Evolutionary conservation across 2,113 vertebrate species (phyloP).

Genomic region (Callocephalon fimbriatum): DNA sequence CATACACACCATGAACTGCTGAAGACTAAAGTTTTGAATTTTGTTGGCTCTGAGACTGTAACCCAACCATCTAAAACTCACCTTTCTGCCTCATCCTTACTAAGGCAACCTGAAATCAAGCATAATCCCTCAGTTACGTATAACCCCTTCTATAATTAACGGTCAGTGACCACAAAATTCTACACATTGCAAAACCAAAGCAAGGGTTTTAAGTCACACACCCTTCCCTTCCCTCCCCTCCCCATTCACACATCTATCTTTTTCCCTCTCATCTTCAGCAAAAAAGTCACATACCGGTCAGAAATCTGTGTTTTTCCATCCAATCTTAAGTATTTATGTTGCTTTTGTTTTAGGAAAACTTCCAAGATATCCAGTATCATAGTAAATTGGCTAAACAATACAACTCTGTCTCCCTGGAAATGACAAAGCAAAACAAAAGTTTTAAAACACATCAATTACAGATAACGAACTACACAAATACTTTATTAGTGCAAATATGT

Average conservation of each 20-base stretch:
- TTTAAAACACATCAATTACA: background rate
- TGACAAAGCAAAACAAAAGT: background rate
- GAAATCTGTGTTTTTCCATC: constrained; percentile 94
- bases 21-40: background rate
- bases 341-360: constrained; percentile 87
- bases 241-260: background rate
- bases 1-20: background rate
- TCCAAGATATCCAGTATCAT: constrained; percentile 98
- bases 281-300: constrained; percentile 80
- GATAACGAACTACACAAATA: background rate
- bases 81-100: background rate
- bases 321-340: constrained; percentile 88
- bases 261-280: background rate
- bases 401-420: constrained; percentile 90
- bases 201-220: background rate
- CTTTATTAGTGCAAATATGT: accelerated
- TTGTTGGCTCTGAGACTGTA: background rate
- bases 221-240: background rate
- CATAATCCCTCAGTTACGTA: background rate
- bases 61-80: background rate
- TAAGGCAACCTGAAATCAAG: background rate
- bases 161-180: background rate
- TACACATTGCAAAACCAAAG: background rate
- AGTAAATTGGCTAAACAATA: constrained; percentile 97
- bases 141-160: background rate